Evolutionary conservation across 2,113 vertebrate genomes (phyloP), one percentile per base, ranked within the genome.

Genomic region (Brachyhypopomus gauderio): DNA sequence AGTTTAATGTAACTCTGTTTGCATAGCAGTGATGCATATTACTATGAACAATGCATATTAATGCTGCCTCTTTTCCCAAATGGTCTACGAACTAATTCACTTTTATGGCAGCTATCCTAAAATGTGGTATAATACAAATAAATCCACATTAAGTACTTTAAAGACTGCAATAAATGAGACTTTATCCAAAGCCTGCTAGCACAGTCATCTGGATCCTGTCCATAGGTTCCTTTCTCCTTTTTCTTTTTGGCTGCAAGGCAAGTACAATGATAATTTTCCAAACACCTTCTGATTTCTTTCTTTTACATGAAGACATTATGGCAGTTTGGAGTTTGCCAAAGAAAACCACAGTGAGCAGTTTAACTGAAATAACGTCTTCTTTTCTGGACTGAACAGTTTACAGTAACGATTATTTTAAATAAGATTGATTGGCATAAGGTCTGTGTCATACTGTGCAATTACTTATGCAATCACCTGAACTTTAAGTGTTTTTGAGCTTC

Each of bases 401-500:
- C 62, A 27, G 30, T 77, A 77, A 66, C 23, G 27, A 9, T 7
- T 55, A 55, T 55, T 77, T 64, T 52, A 52, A 64, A 55, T n/a
- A 52, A 30, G 75, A 52, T 2, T 1, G 20, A 56, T 20, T 48
- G 11, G 36, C 17, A 36, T 27, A 64, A 27, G 14, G 25, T 16
- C 64, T 19, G 7, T 19, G 19, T 16, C 20, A 3, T 69, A 48
- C 76, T 36, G 63, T 14, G 45, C 48, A n/a, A 22, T 22, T 55
- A 6, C 45, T 55, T 20, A 19, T 19, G 48, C 36, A 36, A 78
- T 67, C 34, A 78, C 63, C 52, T 20, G 2, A 19, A 78, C 76
- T 38, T 77, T 38, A 77, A 66, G 27, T 23, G 63, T 69, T 69
- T 70, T 70, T 20, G 12, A 41, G 36, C 66, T 70, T 78, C 25